Base-by-base conservation (phyloP, 2,888 invertebrate species). In the Agrochola litura region DNA sequence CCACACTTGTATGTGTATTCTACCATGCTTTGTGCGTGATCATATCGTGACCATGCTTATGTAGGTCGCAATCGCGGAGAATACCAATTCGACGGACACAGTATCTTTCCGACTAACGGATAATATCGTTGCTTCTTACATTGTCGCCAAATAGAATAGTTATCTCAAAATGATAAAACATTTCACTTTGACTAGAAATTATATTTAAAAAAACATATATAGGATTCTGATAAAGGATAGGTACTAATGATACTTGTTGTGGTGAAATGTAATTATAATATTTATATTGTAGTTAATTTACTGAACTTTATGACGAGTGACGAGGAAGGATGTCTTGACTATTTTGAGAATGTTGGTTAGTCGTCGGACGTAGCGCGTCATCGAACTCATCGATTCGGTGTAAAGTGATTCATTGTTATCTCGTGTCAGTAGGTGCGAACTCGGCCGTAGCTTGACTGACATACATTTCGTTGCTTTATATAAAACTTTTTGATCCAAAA, bases 321-420 rank as follows among this genome's bases (percentile, higher is more conserved):
- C 37, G 25, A 54, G 25, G 81, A 72, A 76, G 52, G 58, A 76
- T 65, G 49, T 58, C 25, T 63, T 58, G 25, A 16, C 56, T 68
- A 73, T 76, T 79, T 73, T 65, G 25, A 41, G 56, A 60, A 73
- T 71, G 2, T 67, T 75, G 49, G 22, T 56, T 64, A 68, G 19
- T 60, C 37, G 68, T 56, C 25, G 43, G 22, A 30, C 16, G 46
- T 5, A 56, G 16, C 64, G 63, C 85, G 82, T 85, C 83, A 85
- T 77, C 71, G 64, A 69, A 81, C 54, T 78, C 78, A 84, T 82
- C 73, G 82, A 81, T 87, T 84, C 78, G 43, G 67, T 77, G 81
- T 81, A 76, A 78, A 86, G 71, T 88, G 88, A 85, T 81, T 88
- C 86, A 84, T 73, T 76, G 73, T 83, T 85, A 85, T 87, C 86